Base-by-base conservation (phyloP, 1,140 invertebrate species). In the Bilobella aurantiaca region DNA sequence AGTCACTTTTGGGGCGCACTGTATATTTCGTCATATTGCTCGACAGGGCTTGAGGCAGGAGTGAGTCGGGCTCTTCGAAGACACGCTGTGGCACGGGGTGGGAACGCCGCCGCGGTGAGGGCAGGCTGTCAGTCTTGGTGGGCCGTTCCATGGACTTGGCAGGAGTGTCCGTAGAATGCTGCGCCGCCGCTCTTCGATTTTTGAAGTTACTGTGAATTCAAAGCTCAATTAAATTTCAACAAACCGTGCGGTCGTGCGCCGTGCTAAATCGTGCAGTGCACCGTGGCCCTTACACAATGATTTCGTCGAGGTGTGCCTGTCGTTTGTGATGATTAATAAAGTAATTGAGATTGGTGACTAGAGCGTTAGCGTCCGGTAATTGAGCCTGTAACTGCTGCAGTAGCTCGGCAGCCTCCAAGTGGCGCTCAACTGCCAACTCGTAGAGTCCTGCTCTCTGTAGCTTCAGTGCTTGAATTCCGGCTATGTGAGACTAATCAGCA, bases 81-180 rank as follows among this genome's bases (percentile, higher is more conserved):
- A 53, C 49, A 53, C 49, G 49, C 23, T 23, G 8, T 23, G 14
- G 49, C 21, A 18, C 49, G 14, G 49, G 12, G 12, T 53, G 49
- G n/a, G n/a, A n/a, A 16, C 49, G 49, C 21, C 49, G 49, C 12
- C 12, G 12, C 8, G 49, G 25, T 53, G 49, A 53, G 5, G 21
- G 8, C 49, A 53, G n/a, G n/a, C n/a, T n/a, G n/a, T 53, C 49
- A 53, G 49, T 53, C 49, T 53, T 53, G n/a, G n/a, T n/a, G 14
- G 49, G 23, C 12, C 49, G 49, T 23, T 53, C 49, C 8, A 53
- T 5, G 5, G 49, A 23, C 25, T 53, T 53, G 14, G 23, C 21
- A 23, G n/a, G n/a, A n/a, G n/a, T n/a, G n/a, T n/a, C n/a, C n/a
- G n/a, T n/a, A n/a, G n/a, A n/a, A n/a, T n/a, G n/a, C n/a, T n/a